Base-by-base conservation (phyloP, 2,797 vertebrate species). In the Ambastaia sidthimunki region DNA sequence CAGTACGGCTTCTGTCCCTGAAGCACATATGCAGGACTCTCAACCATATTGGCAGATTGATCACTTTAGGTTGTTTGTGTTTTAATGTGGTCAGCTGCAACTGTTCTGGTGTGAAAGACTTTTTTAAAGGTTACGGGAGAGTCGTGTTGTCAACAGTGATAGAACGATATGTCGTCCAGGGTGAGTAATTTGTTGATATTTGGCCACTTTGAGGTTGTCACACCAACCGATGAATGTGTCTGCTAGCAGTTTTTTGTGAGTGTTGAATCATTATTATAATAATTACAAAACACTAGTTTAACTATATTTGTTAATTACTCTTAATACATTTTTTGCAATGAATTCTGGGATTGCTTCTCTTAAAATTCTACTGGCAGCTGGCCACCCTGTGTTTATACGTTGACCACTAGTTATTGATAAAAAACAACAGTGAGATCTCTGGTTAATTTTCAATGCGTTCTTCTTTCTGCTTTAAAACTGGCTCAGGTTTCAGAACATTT, bases 11-110 rank as follows among this genome's bases (percentile, higher is more conserved):
- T 76, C 0, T 19, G 67, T 57, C 31, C n/a, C 82, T 48, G 4
- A 63, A 15, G 50, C 21, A 16, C 55, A 37, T 74, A 63, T 78
- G 81, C 65, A 50, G 63, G 65, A 66, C 80, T 80, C 63, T 54
- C 76, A 76, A 83, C 80, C 85, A 84, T 80, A 69, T 84, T 80
- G 71, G 76, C 62, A 66, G 74, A 85, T 73, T 85, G 82, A 80
- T 80, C 73, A 79, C 70, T 71, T 37, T 67, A 65, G 60, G 52
- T 37, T 68, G 70, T 80, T 55, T 23, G 9, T 60, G 59, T 76
- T 65, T 57, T 21, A 31, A 23, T 47, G 65, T 59, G 75, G 23
- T 59, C 37, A 77, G 59, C 37, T 41, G 7, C 65, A 59, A 69
- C 65, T 21, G 65, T 69, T 59, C 23, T n/a, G 5, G 23, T 47